Evolutionary conservation across 2,888 invertebrate species (phyloP).

Genomic region (Scaeva pyrastri): DNA sequence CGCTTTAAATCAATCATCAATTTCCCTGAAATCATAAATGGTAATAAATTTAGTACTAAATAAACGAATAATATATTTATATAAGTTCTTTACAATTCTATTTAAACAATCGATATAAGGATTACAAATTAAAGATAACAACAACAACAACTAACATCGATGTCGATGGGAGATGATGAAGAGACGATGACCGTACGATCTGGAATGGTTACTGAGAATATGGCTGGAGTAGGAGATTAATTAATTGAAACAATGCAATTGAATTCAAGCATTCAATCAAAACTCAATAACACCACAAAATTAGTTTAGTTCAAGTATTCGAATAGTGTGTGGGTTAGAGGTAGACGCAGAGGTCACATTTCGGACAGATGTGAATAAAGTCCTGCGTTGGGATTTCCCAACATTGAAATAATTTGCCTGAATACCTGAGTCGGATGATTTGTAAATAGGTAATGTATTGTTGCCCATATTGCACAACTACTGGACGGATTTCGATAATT

Average conservation of each 20-base stretch:
- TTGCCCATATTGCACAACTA: too few species aligned
- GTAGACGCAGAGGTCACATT: not conserved
- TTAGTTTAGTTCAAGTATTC: conserved; percentile 1
- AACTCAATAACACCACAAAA: not conserved
- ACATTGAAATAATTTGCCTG: too few species aligned
- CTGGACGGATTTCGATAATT: too few species aligned
- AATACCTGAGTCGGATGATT: too few species aligned
- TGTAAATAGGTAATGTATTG: too few species aligned
- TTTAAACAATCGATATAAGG: not conserved
- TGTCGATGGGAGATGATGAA: too few species aligned
- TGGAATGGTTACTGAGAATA: too few species aligned
- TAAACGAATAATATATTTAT: not conserved
- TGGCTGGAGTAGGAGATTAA: not conserved
- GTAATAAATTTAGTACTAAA: not conserved
- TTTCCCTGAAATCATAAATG: not conserved
- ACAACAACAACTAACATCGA: too few species aligned
- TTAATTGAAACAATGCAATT: not conserved
- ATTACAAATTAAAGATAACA: not conserved
- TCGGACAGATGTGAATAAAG: too few species aligned
- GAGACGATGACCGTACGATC: too few species aligned
- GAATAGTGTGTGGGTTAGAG: not conserved
- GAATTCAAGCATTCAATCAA: not conserved
- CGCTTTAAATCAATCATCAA: conserved; percentile 3
- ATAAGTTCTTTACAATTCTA: not conserved
- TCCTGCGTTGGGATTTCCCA: too few species aligned